phyloP scores from a whole-genome alignment of 2,888 invertebrate species.

The Sericinus montela region DNA sequence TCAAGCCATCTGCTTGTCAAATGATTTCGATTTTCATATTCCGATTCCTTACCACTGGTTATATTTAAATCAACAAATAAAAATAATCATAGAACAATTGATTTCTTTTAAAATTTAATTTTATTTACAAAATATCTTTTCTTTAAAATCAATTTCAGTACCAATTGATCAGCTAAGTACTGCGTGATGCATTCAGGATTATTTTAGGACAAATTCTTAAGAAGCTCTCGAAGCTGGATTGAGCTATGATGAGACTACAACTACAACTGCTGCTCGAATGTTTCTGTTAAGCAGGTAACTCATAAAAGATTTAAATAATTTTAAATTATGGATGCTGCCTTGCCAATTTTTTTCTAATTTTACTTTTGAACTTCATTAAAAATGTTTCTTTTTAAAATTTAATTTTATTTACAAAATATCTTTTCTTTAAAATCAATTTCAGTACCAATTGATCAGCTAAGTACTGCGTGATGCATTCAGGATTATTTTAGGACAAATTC shows the following conservation, averaged over 20 bases:
- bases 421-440: constrained; percentile 52
- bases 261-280: constrained; percentile 55
- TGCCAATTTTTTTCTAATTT: too few relatives aligned
- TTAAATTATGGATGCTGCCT: too few relatives aligned
- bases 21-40: too few relatives aligned
- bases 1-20: too few relatives aligned
- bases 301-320: neutral
- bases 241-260: constrained; percentile 62
- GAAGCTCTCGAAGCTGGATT: constrained; percentile 70
- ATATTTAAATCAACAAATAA: too few relatives aligned
- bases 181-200: constrained; percentile 74
- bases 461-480: constrained; percentile 79
- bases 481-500: constrained; percentile 64
- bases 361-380: too few relatives aligned
- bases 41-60: too few relatives aligned
- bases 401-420: too few relatives aligned
- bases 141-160: constrained; percentile 74
- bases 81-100: too few relatives aligned
- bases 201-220: constrained; percentile 68
- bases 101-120: too few relatives aligned
- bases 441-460: constrained; percentile 86
- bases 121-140: too few relatives aligned
- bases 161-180: constrained; percentile 85
- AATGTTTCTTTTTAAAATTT: too few relatives aligned
- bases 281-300: constrained; percentile 68